Base-by-base conservation (phyloP, 2,888 invertebrate genomes). In the Drosophila quinaria region DNA sequence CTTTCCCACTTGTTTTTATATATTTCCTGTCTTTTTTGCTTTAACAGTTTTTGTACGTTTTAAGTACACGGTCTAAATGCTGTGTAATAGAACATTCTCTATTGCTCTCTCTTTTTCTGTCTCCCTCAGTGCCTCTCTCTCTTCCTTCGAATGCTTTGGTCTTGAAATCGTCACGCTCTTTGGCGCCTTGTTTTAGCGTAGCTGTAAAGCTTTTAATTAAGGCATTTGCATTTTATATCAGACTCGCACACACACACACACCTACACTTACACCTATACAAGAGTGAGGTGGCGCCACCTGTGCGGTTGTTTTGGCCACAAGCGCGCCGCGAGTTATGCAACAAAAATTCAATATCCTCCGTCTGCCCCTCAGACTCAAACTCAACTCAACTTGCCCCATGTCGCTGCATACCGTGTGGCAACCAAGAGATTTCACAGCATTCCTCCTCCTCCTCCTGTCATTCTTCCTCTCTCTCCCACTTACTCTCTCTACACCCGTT, bases 221-320 rank as follows among this genome's bases (percentile, higher is more conserved):
- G 86, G 84, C 90, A 84, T 84, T 90, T 90, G 84, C 90, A 90
- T 84, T 88, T 84, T 82, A 82, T 88, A 84, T 79, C 87, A 82
- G 89, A 58, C 52, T 56, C 51, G 33, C 47, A 44, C 58, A 62
- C 52, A 62, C 42, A 17, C 39, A 44, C 60, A 42, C 52, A 49
- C 35, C 3, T 13, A 19, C 19, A 22, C 2, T 37, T 4, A 10
- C 41, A 11, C 25, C 5, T 5, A 25, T 5, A 25, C 25, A 25
- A 25, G 6, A 13, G 33, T 22, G 15, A 29, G 44, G 22, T 22
- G 17, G 29, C 49, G 59, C 50, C 63, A 75, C 74, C 82, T 85
- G 72, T 64, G 83, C 61, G 83, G 65, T 61, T 69, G 72, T 81
- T 81, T 78, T 67, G 70, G 85, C 80, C 80, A 80, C 81, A 85